phyloP scores from a whole-genome alignment of 2,797 vertebrate species.

The Molossus alvarezi region DNA sequence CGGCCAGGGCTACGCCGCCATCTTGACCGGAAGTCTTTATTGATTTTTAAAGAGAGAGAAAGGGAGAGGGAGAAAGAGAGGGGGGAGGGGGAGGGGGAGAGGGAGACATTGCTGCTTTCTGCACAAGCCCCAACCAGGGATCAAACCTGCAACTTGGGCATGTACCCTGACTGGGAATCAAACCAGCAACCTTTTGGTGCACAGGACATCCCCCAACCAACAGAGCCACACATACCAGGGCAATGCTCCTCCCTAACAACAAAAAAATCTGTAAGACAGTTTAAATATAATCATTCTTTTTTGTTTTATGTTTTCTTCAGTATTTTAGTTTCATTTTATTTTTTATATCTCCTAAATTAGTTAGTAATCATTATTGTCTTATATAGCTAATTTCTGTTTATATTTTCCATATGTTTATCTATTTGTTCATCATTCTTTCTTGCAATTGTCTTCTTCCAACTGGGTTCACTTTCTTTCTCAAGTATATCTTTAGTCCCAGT shows the following conservation, averaged over 20 bases:
- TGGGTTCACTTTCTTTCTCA: not conserved
- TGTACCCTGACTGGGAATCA: too few relatives aligned
- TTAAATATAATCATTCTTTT: not conserved
- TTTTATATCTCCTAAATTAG: conserved; percentile 51
- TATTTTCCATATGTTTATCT: not conserved
- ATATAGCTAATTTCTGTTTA: not conserved
- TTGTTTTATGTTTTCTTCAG: conserved; percentile 29
- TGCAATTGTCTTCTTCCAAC: not conserved
- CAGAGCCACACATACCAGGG: too few relatives aligned
- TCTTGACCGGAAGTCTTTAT: too few relatives aligned
- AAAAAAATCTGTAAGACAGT: not conserved
- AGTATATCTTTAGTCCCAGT: not conserved
- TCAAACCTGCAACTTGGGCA: too few relatives aligned
- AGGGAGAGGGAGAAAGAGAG: too few relatives aligned
- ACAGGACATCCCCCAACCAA: too few relatives aligned
- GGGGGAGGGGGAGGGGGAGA: too few relatives aligned
- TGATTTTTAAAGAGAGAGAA: too few relatives aligned
- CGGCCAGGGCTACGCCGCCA: too few relatives aligned
- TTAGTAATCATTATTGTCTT: conserved; percentile 43
- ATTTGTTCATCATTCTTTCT: conserved; percentile 12
- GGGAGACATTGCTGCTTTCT: too few relatives aligned
- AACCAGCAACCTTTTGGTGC: too few relatives aligned
- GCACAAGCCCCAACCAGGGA: too few relatives aligned
- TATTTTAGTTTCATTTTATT: conserved; percentile 33
- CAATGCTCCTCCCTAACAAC: not conserved